Conservation (phyloP, 2,888 invertebrate species). For the Lathronympha strigana region DNA sequence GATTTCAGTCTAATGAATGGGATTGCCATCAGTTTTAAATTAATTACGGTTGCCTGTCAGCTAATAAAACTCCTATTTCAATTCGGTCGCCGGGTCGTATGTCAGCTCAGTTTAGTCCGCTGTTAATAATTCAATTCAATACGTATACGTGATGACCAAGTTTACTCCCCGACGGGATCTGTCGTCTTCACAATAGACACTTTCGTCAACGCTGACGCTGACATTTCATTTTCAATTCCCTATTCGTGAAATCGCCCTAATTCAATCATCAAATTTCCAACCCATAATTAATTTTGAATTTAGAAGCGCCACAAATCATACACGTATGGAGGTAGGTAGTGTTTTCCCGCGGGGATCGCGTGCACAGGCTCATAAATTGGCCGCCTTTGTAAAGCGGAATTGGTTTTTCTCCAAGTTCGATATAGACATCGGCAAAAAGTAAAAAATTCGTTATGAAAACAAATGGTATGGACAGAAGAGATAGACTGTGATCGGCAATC, state of each 20-base stretch:
- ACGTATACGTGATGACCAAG: conserved; percentile 48
- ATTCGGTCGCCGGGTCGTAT: conserved; percentile 57
- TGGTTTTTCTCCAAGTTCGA: conserved; percentile 69
- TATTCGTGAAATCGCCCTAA: conserved; percentile 42
- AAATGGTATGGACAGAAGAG: conserved; percentile 41
- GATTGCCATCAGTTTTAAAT: background rate
- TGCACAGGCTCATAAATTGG: conserved; percentile 69
- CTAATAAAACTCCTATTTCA: conserved; percentile 68
- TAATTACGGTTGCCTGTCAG: conserved; percentile 53
- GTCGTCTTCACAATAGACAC: conserved; percentile 51
- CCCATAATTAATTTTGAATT: conserved; percentile 44
- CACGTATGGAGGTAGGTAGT: conserved; percentile 45
- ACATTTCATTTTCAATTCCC: conserved; percentile 43
- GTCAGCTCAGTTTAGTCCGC: conserved; percentile 54
- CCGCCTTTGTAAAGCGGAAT: conserved; percentile 69
- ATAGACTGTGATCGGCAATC: conserved; percentile 36
- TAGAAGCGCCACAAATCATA: conserved; percentile 39
- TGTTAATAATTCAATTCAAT: conserved; percentile 39
- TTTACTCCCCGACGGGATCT: conserved; percentile 53
- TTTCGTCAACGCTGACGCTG: conserved; percentile 51
- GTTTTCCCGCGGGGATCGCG: conserved; percentile 51
- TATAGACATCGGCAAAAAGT: conserved; percentile 53
- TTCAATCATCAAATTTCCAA: conserved; percentile 51
- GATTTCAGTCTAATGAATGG: background rate
- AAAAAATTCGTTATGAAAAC: conserved; percentile 51